Evolutionary conservation across 2,888 invertebrate genomes (phyloP), one percentile per base, ranked within the genome.

Genomic region (Macaria notata): DNA sequence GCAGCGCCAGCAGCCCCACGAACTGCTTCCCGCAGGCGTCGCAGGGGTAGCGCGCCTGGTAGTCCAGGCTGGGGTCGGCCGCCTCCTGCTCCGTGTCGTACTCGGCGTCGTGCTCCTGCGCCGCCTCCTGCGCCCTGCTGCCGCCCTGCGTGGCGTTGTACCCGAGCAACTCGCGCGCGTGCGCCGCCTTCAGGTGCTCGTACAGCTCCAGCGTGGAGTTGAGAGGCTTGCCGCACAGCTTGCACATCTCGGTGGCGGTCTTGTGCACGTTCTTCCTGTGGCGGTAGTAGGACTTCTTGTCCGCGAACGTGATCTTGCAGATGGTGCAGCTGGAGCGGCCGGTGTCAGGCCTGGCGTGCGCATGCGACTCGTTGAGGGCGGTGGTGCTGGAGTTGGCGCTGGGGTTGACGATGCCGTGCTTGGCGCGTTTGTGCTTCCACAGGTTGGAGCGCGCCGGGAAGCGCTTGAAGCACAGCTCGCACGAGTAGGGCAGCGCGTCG

Each of bases 171-270:
- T 93, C 78, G 73, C 92, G 72, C 75, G 93, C 79, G 82, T 93
- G 86, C 82, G 94, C 87, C 75, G 94, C 76, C 90, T 94, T 80
- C 81, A 91, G 80, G 93, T 95, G 82, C 84, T 94, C 92, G 50
- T 93, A 93, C 33, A 95, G 76, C 8, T 95, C 94, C 19, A 92
- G 83, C 30, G 93, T 93, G 9, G 94, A 94, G 59, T 90, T 92
- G 49, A 95, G 92, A 0, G 92, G 87, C 62, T 94, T 93, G 1
- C 93, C 93, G 66, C 95, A 95, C 51, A 94, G 91, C 65, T 93
- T 93, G 68, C 95, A 95, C 76, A 92, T 92, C 68, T 93, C 93
- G 60, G 89, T 78, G 39, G 88, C 76, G 4, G 88, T 85, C 69
- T 88, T 92, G 71, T 93, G 93, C 33, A 92, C 91, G 56, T 87